A percentile compares a stretch with the other conserved stretches of the same genome.
Conservation (phyloP, 2,113 vertebrate genomes). For the Gambusia affinis region DNA sequence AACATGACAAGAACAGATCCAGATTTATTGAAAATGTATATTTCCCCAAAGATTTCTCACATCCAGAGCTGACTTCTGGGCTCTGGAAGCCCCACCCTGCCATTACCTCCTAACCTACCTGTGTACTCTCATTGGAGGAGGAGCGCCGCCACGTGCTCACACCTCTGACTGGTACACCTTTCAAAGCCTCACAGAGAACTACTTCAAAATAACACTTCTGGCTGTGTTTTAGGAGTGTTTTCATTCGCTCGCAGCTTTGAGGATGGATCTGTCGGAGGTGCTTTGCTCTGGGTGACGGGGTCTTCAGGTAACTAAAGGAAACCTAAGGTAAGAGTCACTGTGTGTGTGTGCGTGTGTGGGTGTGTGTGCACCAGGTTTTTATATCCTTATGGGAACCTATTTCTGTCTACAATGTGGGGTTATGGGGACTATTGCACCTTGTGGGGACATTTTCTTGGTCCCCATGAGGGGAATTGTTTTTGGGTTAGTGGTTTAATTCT, state of each 20-base stretch:
- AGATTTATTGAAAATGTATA: neutral
- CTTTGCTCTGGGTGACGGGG: constrained; percentile 31
- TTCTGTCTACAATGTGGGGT: too few species aligned
- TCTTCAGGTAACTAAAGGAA: constrained; percentile 35
- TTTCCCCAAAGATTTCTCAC: neutral
- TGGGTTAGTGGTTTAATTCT: too few species aligned
- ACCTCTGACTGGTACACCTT: constrained; percentile 5
- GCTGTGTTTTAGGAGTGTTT: neutral
- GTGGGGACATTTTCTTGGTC: too few species aligned
- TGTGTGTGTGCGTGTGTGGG: neutral
- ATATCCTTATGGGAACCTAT: too few species aligned
- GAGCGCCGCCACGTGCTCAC: constrained; percentile 19
- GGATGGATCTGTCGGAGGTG: constrained; percentile 32
- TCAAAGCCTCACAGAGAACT: constrained; percentile 12
- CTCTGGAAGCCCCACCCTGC: constrained; percentile 29
- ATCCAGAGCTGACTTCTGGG: constrained; percentile 22
- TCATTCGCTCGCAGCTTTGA: neutral
- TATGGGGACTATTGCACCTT: too few species aligned
- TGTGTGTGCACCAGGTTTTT: too few species aligned
- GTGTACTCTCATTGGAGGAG: constrained; percentile 1
- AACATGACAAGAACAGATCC: too few species aligned
- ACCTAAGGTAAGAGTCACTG: constrained; percentile 43
- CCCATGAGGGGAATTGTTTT: too few species aligned
- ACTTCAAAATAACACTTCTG: neutral
- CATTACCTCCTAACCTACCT: constrained; percentile 11